phyloP scores from a whole-genome alignment of 2,888 invertebrate species.

The Lagria hirta region DNA sequence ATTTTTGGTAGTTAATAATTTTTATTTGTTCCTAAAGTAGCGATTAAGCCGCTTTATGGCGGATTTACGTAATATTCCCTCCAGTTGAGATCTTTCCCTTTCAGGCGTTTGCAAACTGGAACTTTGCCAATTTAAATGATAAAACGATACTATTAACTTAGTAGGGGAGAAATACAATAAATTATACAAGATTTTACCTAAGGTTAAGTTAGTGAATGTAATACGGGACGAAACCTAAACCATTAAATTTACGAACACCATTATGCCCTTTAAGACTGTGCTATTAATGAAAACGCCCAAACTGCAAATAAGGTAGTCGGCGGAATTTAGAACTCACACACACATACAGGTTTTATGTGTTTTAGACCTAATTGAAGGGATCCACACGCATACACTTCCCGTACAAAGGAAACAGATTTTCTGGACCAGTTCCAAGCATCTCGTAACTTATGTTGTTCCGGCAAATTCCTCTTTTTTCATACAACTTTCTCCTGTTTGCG shows the following conservation, averaged over 20 bases:
- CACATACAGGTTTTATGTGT: slow-evolving; percentile 22
- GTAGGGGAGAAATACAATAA: slow-evolving; percentile 49
- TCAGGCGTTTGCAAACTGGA: slow-evolving; percentile 40
- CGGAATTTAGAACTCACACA: slow-evolving; percentile 20
- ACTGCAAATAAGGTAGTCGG: slow-evolving; percentile 14
- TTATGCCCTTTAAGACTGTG: slow-evolving; percentile 42
- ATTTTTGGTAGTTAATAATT: too few species aligned
- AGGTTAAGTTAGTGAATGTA: slow-evolving; percentile 44
- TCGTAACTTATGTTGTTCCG: too few species aligned
- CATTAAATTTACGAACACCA: slow-evolving; percentile 44
- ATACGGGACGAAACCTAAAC: slow-evolving; percentile 32
- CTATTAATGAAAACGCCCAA: slow-evolving; percentile 40
- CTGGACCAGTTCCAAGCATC: too few species aligned
- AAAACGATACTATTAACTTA: slow-evolving; percentile 54
- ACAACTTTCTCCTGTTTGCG: too few species aligned
- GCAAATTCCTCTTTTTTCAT: too few species aligned
- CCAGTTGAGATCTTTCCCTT: slow-evolving; percentile 33
- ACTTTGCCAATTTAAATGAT: slow-evolving; percentile 54
- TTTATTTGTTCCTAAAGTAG: too few species aligned
- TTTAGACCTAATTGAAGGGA: slow-evolving; percentile 28
- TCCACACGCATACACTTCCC: slow-evolving; percentile 34
- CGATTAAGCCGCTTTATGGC: too few species aligned
- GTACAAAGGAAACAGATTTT: slow-evolving; percentile 12
- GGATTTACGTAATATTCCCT: slow-evolving; percentile 1
- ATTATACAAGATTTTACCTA: slow-evolving; percentile 52